Conservation (phyloP, 1,140 invertebrate genomes). For the Papilio dardanus region DNA sequence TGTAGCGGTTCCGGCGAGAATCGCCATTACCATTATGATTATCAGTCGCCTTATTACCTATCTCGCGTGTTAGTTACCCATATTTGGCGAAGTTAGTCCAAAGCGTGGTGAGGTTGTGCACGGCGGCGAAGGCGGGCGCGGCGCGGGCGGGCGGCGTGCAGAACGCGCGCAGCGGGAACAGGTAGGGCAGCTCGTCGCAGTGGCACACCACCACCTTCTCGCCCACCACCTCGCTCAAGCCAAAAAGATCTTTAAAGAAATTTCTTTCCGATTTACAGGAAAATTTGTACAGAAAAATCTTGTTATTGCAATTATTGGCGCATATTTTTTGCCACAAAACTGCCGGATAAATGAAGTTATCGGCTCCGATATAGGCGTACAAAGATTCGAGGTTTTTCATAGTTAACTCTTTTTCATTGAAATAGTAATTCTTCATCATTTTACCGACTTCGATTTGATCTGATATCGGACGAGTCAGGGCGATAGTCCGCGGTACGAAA, state of each 20-base stretch:
- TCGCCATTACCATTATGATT: too few species aligned
- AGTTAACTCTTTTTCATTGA: constrained; percentile 40
- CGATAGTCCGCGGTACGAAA: constrained; percentile 48
- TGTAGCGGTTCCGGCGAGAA: too few species aligned
- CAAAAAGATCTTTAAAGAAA: constrained; percentile 34
- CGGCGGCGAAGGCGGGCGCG: too few species aligned
- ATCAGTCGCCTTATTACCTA: too few species aligned
- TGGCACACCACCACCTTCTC: constrained; percentile 44
- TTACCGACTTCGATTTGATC: constrained; percentile 50
- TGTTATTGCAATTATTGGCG: constrained; percentile 44
- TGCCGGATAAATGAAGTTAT: too few species aligned
- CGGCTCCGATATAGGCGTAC: too few species aligned
- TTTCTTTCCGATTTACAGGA: constrained; percentile 55
- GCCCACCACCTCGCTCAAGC: constrained; percentile 33
- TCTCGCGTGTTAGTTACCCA: too few species aligned
- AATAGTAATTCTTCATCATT: constrained; percentile 54
- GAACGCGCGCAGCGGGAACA: constrained; percentile 44
- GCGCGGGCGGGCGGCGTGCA: background rate
- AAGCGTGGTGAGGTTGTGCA: too few species aligned
- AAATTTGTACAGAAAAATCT: constrained; percentile 57
- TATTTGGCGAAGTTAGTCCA: too few species aligned
- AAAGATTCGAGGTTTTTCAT: constrained; percentile 37
- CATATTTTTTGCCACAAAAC: constrained; percentile 43
- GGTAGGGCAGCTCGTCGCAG: constrained; percentile 53
- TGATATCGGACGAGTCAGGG: constrained; percentile 33